Evolutionary conservation across 2,888 invertebrate species (phyloP).

Genomic region (Dynastes tityus): DNA sequence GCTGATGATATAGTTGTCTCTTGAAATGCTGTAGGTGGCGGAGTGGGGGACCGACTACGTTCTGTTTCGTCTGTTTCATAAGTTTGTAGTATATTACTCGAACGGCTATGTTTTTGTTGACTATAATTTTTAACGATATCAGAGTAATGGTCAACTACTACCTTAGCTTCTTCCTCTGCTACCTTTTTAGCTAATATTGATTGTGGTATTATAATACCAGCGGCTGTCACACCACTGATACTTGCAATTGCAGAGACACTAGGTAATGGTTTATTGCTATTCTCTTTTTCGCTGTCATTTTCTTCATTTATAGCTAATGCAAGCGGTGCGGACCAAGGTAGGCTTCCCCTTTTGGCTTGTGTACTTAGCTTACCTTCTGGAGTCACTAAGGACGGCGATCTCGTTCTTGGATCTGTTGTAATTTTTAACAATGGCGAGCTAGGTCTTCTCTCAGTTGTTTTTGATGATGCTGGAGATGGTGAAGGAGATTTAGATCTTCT

Average conservation of each 20-base stretch:
- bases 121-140: slow-evolving; percentile 85
- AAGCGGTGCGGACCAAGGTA: slow-evolving; percentile 57
- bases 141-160: slow-evolving; percentile 85
- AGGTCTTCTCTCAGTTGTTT: neutral
- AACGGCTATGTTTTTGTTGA: slow-evolving; percentile 56
- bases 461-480: neutral
- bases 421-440: slow-evolving; percentile 19
- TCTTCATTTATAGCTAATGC: slow-evolving; percentile 55
- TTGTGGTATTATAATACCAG: slow-evolving; percentile 65
- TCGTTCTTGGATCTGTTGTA: neutral
- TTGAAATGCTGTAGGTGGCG: neutral
- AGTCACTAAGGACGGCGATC: neutral
- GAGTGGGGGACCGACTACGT: neutral
- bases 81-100: neutral
- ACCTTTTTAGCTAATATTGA: slow-evolving; percentile 66
- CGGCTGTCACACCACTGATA: slow-evolving; percentile 65
- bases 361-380: neutral
- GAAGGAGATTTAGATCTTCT: slow-evolving; percentile 1
- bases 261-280: slow-evolving; percentile 47
- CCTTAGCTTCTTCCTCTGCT: slow-evolving; percentile 78
- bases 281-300: neutral
- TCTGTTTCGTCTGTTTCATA: slow-evolving; percentile 24
- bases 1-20: neutral
- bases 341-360: slow-evolving; percentile 36
- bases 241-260: slow-evolving; percentile 62